Conservation (phyloP, 2,113 vertebrate species). For the Phyllopteryx taeniolatus region DNA sequence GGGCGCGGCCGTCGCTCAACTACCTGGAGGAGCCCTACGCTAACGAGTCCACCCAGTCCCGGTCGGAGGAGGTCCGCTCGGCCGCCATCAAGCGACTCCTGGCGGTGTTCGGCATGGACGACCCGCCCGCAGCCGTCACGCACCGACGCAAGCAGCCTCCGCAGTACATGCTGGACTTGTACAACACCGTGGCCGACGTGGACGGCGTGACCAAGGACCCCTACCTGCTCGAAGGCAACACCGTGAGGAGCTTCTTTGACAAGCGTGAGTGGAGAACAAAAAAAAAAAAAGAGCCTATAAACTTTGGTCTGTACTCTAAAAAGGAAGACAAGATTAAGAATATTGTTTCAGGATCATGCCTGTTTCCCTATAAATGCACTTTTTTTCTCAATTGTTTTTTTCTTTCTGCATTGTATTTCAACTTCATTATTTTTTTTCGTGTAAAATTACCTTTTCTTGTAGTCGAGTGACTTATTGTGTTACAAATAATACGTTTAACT, state of each 20-base stretch:
- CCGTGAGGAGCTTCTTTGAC: constrained; percentile 87
- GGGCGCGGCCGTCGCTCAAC: constrained; percentile 52
- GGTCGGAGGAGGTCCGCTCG: constrained; percentile 61
- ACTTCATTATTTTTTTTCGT: too few species aligned
- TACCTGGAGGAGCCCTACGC: constrained; percentile 39
- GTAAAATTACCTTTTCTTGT: too few species aligned
- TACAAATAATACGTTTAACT: too few species aligned
- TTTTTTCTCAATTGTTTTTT: too few species aligned
- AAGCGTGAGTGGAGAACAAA: constrained; percentile 75
- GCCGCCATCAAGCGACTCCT: constrained; percentile 82
- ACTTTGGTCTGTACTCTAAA: background rate
- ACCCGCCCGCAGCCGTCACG: constrained; percentile 62
- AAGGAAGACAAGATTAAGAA: background rate
- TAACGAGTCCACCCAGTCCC: constrained; percentile 31
- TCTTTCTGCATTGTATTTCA: too few species aligned
- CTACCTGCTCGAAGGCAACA: constrained; percentile 82
- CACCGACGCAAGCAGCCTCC: constrained; percentile 78
- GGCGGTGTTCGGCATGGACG: constrained; percentile 88
- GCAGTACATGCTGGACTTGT: constrained; percentile 91
- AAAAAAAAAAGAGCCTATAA: background rate
- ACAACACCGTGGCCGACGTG: constrained; percentile 82
- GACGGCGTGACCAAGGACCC: constrained; percentile 87
- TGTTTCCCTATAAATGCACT: too few species aligned
- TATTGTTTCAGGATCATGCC: background rate
- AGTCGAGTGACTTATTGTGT: too few species aligned